Evolutionary conservation across 2,113 vertebrate species (phyloP), one percentile per base, ranked within the genome.

Genomic region (Eleginops maclovinus): DNA sequence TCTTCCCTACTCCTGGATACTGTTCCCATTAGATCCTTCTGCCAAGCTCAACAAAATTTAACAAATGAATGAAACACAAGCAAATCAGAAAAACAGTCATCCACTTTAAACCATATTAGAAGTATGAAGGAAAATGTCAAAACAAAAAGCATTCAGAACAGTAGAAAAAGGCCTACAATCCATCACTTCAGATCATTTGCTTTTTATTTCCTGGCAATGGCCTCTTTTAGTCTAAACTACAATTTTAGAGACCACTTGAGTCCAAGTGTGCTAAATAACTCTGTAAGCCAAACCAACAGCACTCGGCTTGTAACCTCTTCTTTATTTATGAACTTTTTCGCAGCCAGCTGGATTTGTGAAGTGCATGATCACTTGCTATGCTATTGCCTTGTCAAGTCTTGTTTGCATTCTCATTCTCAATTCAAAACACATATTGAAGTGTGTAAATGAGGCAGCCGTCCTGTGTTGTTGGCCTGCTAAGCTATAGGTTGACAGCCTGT

Each of bases 391-490:
- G 66, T 71, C 63, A 56, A 69, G 41, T 75, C 68, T 72, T 71
- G 22, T 60, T 56, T 79, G 40, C 21, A 19, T 12, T 50, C 26
- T 46, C 62, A 47, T 66, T 80, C 36, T 77, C 47, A 51, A 80
- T 81, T 75, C 14, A 65, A 60, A 77, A 54, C 88, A 51, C 40
- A 31, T 54, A 75, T 82, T 77, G 77, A 81, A 67, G 70, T 43
- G 67, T 77, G 80, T 88, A 88, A 91, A 91, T 81, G 75, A 88
- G 74, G 56, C 71, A 79, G 70, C 66, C 72, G 74, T 78, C 85
- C 77, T 70, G 75, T 86, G 85, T 84, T 88, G 86, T 80, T 77
- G 73, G 75, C 61, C 51, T 50, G 82, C 84, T 87, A 43, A 83
- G 66, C 61, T 82, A 77, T 55, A 83, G 74, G 79, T 86, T 82